phyloP scores from a whole-genome alignment of 2,113 vertebrate species.

The Mastomys natalensis region DNA sequence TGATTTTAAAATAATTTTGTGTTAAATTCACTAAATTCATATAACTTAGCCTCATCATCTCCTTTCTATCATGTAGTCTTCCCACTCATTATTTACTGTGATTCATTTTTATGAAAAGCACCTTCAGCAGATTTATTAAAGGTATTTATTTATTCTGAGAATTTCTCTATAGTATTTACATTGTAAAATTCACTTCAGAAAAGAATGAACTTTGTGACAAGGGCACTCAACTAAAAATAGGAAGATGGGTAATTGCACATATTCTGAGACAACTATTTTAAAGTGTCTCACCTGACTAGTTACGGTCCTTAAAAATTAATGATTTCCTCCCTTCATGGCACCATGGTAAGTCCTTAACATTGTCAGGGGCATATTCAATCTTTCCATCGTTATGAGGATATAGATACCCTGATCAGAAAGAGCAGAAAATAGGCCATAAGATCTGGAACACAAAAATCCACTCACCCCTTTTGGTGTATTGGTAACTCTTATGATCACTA shows the following conservation, averaged over 20 bases:
- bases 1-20: not conserved
- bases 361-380: not conserved
- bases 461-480: too few relatives aligned
- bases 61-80: not conserved
- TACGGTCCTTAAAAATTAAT: not conserved
- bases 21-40: not conserved
- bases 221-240: too few relatives aligned
- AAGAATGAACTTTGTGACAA: not conserved
- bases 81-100: not conserved
- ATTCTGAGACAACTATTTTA: too few relatives aligned
- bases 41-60: too few relatives aligned
- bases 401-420: not conserved
- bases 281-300: not conserved
- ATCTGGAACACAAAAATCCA: not conserved
- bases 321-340: not conserved
- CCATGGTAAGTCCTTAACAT: too few relatives aligned
- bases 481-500: accelerated
- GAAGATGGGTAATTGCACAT: too few relatives aligned
- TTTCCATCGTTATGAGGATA: not conserved
- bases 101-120: not conserved
- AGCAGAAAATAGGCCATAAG: not conserved
- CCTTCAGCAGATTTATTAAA: not conserved
- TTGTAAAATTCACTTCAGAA: not conserved
- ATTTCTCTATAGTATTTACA: not conserved
- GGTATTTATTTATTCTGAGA: not conserved